Evolutionary conservation across 1,140 invertebrate species (phyloP), one percentile per base, ranked within the genome.

Genomic region (Acyrthosiphon pisum): DNA sequence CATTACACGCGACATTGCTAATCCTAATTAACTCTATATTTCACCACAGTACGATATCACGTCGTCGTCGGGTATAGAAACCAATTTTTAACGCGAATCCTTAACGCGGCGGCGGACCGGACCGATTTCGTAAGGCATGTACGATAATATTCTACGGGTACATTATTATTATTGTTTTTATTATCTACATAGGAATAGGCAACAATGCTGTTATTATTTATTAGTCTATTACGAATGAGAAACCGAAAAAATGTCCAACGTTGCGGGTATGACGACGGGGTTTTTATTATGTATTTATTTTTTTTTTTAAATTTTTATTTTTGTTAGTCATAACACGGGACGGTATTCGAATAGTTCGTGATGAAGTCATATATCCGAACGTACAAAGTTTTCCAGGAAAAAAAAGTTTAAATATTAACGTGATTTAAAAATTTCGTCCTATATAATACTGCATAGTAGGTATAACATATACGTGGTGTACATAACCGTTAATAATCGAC

Each of bases 21-120:
- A 93, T 92, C 91, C n/a, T 93, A 93, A 81, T 93, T 93, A 93
- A 93, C 76, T 84, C 46, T 92, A 81, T 92, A 83, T 90, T 90
- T 90, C 89, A 89, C 35, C 35, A 41, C 48, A 60, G 37, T 44
- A 26, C 89, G 53, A 44, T 90, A 68, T 68, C 41, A 90, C 23
- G 56, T 68, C 88, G 35, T 37, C 35, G 26, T 48, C 6, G 37
- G 20, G 41, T 68, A 76, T 35, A 7, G 37, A 68, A 90, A 90
- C 41, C 89, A 44, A 90, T 90, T 90, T 90, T 90, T 41, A 56
- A 56, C 50, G 22, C 50, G 35, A 56, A 23, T 68, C 37, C 3
- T 68, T n/a, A 76, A 68, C 60, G 20, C 87, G 26, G 48, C 26
- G 37, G 22, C 23, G 53, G 20, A 6, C 35, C 35, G 35, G 35